Percentiles rank a stretch among this genome's conserved stretches.
Conservation (phyloP, 1,140 invertebrate genomes). For the Papilio helenus region DNA sequence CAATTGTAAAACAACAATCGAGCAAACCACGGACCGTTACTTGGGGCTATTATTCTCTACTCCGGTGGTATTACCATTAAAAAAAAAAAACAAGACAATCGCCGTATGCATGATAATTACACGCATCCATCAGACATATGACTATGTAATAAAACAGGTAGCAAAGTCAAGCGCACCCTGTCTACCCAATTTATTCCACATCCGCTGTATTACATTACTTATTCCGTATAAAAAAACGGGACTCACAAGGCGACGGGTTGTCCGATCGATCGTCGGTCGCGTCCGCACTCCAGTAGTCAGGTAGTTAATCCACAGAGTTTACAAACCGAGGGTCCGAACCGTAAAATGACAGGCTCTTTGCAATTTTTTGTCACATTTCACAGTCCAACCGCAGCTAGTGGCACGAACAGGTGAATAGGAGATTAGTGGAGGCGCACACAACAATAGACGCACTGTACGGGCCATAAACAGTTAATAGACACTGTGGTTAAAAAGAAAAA, state of each 20-base stretch:
- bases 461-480: slow-evolving; percentile 76
- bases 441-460: slow-evolving; percentile 74
- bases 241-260: slow-evolving; percentile 74
- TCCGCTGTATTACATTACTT: slow-evolving; percentile 78
- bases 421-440: slow-evolving; percentile 74
- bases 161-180: slow-evolving; percentile 71
- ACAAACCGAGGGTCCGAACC: slow-evolving; percentile 62
- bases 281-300: slow-evolving; percentile 68
- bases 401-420: slow-evolving; percentile 75
- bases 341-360: slow-evolving; percentile 67
- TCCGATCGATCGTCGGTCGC: slow-evolving; percentile 61
- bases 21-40: slow-evolving; percentile 66
- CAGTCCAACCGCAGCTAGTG: slow-evolving; percentile 72
- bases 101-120: slow-evolving; percentile 46
- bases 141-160: slow-evolving; percentile 75
- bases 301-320: slow-evolving; percentile 77
- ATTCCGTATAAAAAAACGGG: slow-evolving; percentile 64
- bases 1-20: slow-evolving; percentile 63
- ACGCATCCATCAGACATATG: slow-evolving; percentile 60
- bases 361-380: slow-evolving; percentile 82
- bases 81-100: slow-evolving; percentile 46
- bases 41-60: slow-evolving; percentile 46
- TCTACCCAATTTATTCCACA: slow-evolving; percentile 80
- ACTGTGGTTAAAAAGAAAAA: slow-evolving; percentile 53
- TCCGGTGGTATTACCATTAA: slow-evolving; percentile 52